Percentiles rank a stretch among this genome's conserved stretches.
Evolutionary conservation across 1,140 invertebrate genomes (phyloP).

Genomic region (Temnothorax curvispinosus): DNA sequence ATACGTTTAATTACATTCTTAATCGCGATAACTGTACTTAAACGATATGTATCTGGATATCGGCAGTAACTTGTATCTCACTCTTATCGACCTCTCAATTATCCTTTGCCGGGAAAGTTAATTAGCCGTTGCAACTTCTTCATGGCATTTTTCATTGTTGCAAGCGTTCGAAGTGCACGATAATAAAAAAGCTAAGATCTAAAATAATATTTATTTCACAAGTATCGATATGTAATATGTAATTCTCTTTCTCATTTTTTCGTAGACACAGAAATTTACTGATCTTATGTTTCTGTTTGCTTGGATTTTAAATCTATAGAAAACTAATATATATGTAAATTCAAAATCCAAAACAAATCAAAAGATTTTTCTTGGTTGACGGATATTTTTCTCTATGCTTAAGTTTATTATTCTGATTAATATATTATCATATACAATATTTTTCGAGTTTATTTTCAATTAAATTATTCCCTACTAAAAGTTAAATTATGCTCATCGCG

Average conservation of each 20-base stretch:
- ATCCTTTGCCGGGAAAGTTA: neutral
- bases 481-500: too few species aligned
- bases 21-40: conserved; percentile 22
- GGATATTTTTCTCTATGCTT: neutral
- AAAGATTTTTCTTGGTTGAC: neutral
- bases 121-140: neutral
- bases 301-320: neutral
- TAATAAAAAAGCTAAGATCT: neutral
- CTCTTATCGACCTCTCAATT: neutral
- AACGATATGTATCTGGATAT: conserved; percentile 32
- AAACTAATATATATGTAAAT: neutral
- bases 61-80: conserved; percentile 7
- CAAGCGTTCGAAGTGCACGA: neutral
- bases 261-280: neutral
- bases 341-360: neutral
- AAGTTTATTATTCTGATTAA: neutral
- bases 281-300: neutral
- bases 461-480: too few species aligned
- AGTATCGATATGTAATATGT: neutral
- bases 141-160: neutral
- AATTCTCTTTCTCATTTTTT: neutral
- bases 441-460: too few species aligned
- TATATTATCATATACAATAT: too few species aligned
- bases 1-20: conserved; percentile 3
- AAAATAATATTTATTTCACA: neutral